phyloP scores from a whole-genome alignment of 2,888 invertebrate species.

The Drosophila tanythrix region DNA sequence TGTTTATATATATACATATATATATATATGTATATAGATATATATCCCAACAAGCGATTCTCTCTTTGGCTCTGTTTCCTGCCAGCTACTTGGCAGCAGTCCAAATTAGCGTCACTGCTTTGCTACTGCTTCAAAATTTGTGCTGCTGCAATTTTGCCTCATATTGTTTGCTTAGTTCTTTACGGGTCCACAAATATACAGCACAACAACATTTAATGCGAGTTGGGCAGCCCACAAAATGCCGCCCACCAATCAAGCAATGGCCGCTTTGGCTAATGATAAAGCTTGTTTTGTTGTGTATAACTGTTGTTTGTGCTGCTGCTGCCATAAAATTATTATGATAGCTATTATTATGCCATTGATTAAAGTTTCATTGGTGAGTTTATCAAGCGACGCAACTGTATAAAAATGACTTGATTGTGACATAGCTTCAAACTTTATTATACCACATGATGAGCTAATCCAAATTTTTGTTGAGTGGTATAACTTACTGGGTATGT shows the following conservation, averaged over 20 bases:
- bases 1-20: neutral
- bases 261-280: constrained; percentile 70
- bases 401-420: constrained; percentile 51
- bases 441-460: constrained; percentile 5
- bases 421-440: constrained; percentile 34
- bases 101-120: constrained; percentile 61
- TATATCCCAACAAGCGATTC: constrained; percentile 25
- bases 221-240: constrained; percentile 22
- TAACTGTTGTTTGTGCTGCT: constrained; percentile 26
- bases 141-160: constrained; percentile 67
- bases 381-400: constrained; percentile 32
- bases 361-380: constrained; percentile 67
- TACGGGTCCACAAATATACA: constrained; percentile 62
- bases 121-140: constrained; percentile 28
- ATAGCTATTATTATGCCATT: constrained; percentile 49
- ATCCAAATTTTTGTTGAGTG: neutral
- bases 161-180: constrained; percentile 73
- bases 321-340: constrained; percentile 65
- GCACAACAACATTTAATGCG: constrained; percentile 21
- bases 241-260: constrained; percentile 63
- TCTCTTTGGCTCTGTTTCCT: constrained; percentile 26
- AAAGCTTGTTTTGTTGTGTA: constrained; percentile 67
- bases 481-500: constrained; percentile 8
- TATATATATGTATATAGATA: neutral
- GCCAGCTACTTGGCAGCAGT: constrained; percentile 57